Base-by-base conservation (phyloP, 2,113 vertebrate species). In the Alectura lathami region DNA sequence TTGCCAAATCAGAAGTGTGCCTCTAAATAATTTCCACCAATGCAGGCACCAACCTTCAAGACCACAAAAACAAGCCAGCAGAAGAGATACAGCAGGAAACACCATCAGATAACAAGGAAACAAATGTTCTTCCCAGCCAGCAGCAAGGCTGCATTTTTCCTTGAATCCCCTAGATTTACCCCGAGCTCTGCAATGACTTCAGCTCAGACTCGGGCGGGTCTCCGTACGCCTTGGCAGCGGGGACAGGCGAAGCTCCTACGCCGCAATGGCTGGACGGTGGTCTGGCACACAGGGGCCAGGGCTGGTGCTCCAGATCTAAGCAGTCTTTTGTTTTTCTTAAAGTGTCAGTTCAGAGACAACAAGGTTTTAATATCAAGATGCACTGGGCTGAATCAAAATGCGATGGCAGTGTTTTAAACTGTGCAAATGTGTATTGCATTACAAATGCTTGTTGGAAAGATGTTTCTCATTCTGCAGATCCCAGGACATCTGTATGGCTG, bases 401-500 rank as follows among this genome's bases (percentile, higher is more conserved):
- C 9, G 34, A 95, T 2, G 3, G 88, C 88, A 81, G 43, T 0
- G 0, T 77, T 88, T 81, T 78, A 74, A 89, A 45, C 72, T 60
- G 51, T 68, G 83, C 76, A 96, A 96, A 90, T 48, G 40, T 95
- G 85, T n/a, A 32, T 13, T 53, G 47, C 72, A 81, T 95, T 96
- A 83, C 47, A 86, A 79, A 75, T 60, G 59, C 68, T 63, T 51
- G 60, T 13, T 60, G 85, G 82, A 93, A 96, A 95, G 72, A 88
- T 83, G 88, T 53, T 94, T 89, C 68, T 88, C 80, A 86, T 94
- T 89, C 81, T 89, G 82, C 72, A 86, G 87, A 74, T 68, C 89
- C 63, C 21, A 4, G 59, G 78, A 91, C 83, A 94, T 91, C 76
- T 83, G 73, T 23, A 83, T 8, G n/a, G 51, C 85, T 78, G 83